phyloP scores from a whole-genome alignment of 2,888 invertebrate genomes.

The Adelphocoris suturalis region DNA sequence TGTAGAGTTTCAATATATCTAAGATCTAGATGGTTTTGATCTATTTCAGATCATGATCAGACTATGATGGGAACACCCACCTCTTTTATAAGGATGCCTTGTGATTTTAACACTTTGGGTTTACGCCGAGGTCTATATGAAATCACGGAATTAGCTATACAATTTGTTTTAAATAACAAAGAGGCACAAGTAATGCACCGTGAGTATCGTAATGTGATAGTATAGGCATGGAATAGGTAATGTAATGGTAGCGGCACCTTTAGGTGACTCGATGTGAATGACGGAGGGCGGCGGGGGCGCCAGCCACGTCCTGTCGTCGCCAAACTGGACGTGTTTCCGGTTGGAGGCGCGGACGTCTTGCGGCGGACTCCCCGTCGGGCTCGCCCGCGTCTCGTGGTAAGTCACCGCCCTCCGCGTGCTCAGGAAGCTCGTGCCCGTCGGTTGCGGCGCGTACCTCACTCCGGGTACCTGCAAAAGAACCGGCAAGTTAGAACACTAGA shows the following conservation, averaged over 20 bases:
- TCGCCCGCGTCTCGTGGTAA: conserved; percentile 80
- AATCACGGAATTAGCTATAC: too few relatives aligned
- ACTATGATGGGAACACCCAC: too few relatives aligned
- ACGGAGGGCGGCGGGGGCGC: conserved; percentile 72
- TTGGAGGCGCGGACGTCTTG: conserved; percentile 79
- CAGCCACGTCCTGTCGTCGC: conserved; percentile 78
- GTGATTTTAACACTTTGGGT: too few relatives aligned
- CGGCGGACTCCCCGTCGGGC: conserved; percentile 81
- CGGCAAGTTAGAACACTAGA: not conserved
- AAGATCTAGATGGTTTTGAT: too few relatives aligned
- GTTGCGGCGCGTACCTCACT: conserved; percentile 81
- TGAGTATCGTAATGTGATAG: too few relatives aligned
- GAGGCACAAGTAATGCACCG: too few relatives aligned
- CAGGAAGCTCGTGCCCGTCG: conserved; percentile 80
- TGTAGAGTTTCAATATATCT: too few relatives aligned
- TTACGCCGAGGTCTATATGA: too few relatives aligned
- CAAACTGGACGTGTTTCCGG: conserved; percentile 87
- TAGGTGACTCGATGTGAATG: conserved; percentile 74
- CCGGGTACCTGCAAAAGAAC: conserved; percentile 79
- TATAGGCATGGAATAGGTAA: too few relatives aligned
- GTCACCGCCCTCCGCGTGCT: conserved; percentile 79
- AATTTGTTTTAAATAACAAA: too few relatives aligned
- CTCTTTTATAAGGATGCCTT: too few relatives aligned
- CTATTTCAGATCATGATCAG: too few relatives aligned
- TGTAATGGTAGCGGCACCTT: conserved; percentile 56